These are phyloP conservation scores for Stictocephala bisonia DNA, from an alignment of 2,888 invertebrate genomes.

Conservation along the genomic window DNA sequence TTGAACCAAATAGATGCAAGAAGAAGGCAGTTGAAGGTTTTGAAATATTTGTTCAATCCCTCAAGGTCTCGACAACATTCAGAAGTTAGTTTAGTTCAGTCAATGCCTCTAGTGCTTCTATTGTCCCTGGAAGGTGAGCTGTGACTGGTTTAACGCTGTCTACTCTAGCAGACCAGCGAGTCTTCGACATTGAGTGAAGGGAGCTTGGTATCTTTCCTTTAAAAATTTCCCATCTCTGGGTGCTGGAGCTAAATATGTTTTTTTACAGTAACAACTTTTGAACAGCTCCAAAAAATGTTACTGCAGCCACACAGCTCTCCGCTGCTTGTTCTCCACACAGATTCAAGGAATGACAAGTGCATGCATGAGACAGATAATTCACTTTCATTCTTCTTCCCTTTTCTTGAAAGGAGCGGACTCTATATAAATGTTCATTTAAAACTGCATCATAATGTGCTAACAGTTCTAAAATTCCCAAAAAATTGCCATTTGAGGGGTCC, in stretches of 20 bases:
- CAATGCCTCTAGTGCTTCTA: constrained; percentile 25
- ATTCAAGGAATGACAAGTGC: constrained; percentile 54
- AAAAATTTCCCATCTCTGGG: constrained; percentile 50
- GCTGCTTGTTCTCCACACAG: too few relatives aligned
- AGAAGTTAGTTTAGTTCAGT: constrained; percentile 12
- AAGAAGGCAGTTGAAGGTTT: constrained; percentile 31
- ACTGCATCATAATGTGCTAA: constrained; percentile 53
- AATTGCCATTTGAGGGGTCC: constrained; percentile 49
- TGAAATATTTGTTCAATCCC: constrained; percentile 30
- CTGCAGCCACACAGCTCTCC: too few relatives aligned
- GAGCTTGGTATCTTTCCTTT: constrained; percentile 24
- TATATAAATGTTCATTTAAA: constrained; percentile 48
- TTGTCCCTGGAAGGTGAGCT: constrained; percentile 26
- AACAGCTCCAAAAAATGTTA: too few relatives aligned
- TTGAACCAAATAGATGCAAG: constrained; percentile 32
- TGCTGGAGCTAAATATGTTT: constrained; percentile 47
- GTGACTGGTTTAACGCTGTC: constrained; percentile 28
- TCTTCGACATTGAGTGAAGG: constrained; percentile 29
- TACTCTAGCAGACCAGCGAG: constrained; percentile 26
- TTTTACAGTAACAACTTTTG: too few relatives aligned
- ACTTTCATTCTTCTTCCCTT: constrained; percentile 42
- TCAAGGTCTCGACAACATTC: constrained; percentile 27
- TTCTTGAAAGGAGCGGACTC: constrained; percentile 9
- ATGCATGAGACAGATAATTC: constrained; percentile 50
- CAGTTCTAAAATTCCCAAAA: constrained; percentile 49